Percentiles rank a stretch among this genome's conserved stretches.
Conservation (phyloP, 2,888 invertebrate genomes). For the Corbicula japonica region DNA sequence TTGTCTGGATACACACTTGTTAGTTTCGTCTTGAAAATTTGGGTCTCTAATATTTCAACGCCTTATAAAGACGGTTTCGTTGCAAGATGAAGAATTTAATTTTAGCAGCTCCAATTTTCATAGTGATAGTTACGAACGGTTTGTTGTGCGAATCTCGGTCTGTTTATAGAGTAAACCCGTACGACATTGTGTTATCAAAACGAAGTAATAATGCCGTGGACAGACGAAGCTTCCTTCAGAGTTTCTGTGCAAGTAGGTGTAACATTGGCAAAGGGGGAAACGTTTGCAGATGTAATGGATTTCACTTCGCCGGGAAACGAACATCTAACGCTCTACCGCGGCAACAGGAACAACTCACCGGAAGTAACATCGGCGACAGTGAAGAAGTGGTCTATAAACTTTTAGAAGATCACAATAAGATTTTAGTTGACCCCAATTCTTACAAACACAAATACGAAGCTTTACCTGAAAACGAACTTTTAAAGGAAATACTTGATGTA, state of each 20-base stretch:
- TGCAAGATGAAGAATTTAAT: slow-evolving; percentile 18
- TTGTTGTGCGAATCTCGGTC: slow-evolving; percentile 26
- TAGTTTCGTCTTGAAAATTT: too few relatives aligned
- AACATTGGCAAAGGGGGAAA: slow-evolving; percentile 79
- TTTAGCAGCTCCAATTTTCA: slow-evolving; percentile 14
- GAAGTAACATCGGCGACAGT: background rate
- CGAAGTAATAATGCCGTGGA: slow-evolving; percentile 20
- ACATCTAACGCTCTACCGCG: background rate
- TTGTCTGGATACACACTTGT: too few relatives aligned
- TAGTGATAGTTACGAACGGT: slow-evolving; percentile 37
- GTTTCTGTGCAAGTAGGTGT: slow-evolving; percentile 70
- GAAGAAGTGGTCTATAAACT: slow-evolving; percentile 27
- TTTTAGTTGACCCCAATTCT: slow-evolving; percentile 8
- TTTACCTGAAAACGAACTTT: slow-evolving; percentile 1
- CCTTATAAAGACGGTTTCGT: too few relatives aligned
- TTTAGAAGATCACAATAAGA: slow-evolving; percentile 20
- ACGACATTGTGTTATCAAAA: slow-evolving; percentile 47
- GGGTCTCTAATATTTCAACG: too few relatives aligned
- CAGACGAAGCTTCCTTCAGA: slow-evolving; percentile 62
- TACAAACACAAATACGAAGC: background rate
- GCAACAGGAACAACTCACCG: background rate
- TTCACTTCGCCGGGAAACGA: slow-evolving; percentile 82
- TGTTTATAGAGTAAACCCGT: slow-evolving; percentile 22
- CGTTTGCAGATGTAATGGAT: slow-evolving; percentile 81
- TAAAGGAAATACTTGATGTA: slow-evolving; percentile 5